A percentile compares a stretch with the other conserved stretches of the same genome.
phyloP scores from a whole-genome alignment of 1,140 invertebrate species.

The Patella vulgata region DNA sequence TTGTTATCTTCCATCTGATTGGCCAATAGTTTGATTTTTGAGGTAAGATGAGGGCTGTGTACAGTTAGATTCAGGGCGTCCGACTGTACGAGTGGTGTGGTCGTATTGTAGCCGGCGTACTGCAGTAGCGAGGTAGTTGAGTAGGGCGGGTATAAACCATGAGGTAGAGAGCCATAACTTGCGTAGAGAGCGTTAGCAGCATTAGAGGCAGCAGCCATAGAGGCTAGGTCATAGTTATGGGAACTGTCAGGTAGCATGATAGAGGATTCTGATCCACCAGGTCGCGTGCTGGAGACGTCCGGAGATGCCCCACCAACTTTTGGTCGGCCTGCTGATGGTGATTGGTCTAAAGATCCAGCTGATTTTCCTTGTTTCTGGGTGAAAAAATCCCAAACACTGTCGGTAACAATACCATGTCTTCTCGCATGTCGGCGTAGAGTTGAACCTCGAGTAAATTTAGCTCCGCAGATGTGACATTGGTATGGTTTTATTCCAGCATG shows the following conservation, averaged over 20 bases:
- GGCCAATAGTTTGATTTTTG: too few relatives aligned
- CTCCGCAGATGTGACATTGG: slow-evolving; percentile 71
- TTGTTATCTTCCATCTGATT: too few relatives aligned
- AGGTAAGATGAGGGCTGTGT: slow-evolving; percentile 13
- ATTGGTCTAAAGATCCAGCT: slow-evolving; percentile 18
- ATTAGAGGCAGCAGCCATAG: slow-evolving; percentile 10
- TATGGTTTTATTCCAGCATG: slow-evolving; percentile 71
- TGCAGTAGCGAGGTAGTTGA: slow-evolving; percentile 41
- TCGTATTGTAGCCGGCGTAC: slow-evolving; percentile 25
- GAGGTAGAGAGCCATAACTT: slow-evolving; percentile 41
- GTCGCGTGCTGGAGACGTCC: slow-evolving; percentile 8
- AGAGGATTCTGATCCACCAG: neutral
- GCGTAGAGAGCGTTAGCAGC: slow-evolving; percentile 36
- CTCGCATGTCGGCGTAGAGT: slow-evolving; percentile 55
- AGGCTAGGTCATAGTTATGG: neutral
- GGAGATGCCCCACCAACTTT: neutral
- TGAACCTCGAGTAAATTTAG: slow-evolving; percentile 58
- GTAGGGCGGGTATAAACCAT: slow-evolving; percentile 26
- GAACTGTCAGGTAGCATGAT: neutral
- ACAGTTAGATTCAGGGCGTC: slow-evolving; percentile 57
- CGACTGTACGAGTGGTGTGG: slow-evolving; percentile 39
- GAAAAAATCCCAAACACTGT: slow-evolving; percentile 54
- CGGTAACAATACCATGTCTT: slow-evolving; percentile 53
- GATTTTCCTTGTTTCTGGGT: slow-evolving; percentile 33
- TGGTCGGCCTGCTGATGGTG: neutral